Conservation (phyloP, 2,113 vertebrate genomes). For the Myiagra hebetior region DNA sequence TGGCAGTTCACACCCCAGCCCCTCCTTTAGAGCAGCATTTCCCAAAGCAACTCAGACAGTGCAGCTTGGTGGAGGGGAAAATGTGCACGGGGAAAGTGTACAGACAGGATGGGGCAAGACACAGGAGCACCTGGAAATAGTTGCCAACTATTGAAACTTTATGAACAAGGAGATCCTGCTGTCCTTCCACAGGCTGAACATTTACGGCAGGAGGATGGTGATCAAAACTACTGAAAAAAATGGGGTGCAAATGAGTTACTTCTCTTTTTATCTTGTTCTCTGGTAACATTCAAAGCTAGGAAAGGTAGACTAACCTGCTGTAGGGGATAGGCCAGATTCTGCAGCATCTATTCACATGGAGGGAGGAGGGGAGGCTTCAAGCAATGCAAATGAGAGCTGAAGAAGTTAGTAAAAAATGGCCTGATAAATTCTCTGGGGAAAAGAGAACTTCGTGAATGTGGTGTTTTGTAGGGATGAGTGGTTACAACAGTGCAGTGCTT, state of each 20-base stretch:
- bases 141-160: neutral
- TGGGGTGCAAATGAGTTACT: neutral
- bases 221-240: neutral
- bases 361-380: neutral
- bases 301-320: neutral
- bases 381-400: neutral
- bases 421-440: neutral
- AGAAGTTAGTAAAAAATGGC: neutral
- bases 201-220: neutral
- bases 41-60: neutral
- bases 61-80: neutral
- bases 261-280: neutral
- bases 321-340: neutral
- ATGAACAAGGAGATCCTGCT: neutral
- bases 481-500: neutral
- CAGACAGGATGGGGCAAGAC: neutral
- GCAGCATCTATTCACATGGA: neutral
- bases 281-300: neutral
- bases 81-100: neutral
- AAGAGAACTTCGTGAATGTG: neutral
- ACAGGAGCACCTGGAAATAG: neutral
- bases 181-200: neutral
- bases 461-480: neutral
- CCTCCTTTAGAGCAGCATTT: neutral
- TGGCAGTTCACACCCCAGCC: neutral